Percentiles rank a stretch among this genome's conserved stretches.
phyloP scores from a whole-genome alignment of 2,797 vertebrate genomes.

The Somateria mollissima region DNA sequence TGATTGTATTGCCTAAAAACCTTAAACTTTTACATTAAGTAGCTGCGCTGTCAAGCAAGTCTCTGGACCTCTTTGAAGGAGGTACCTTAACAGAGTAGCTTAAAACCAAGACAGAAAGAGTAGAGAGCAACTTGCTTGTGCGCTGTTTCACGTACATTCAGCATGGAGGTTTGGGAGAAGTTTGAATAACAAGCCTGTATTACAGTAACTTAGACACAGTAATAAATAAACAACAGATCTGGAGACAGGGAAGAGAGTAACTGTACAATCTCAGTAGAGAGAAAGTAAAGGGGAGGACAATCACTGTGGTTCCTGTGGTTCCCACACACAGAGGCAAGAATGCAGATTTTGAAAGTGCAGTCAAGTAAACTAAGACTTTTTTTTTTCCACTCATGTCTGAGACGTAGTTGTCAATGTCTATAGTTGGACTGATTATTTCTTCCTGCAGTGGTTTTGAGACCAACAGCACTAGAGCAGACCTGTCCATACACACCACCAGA shows the following conservation, averaged over 20 bases:
- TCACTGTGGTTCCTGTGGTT: neutral
- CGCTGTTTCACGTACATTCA: neutral
- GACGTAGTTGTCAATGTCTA: neutral
- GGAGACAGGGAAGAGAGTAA: constrained; percentile 11
- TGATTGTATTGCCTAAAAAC: neutral
- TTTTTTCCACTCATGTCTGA: neutral
- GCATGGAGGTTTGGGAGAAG: neutral
- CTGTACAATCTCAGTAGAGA: neutral
- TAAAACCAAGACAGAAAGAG: neutral
- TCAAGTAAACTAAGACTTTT: neutral
- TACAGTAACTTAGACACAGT: neutral
- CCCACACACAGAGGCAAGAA: neutral
- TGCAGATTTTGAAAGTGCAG: neutral
- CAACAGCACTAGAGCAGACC: neutral
- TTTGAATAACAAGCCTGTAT: neutral
- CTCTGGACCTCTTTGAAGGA: neutral
- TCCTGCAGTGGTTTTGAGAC: neutral
- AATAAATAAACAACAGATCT: neutral
- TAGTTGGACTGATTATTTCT: neutral
- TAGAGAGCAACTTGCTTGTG: neutral
- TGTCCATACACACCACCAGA: neutral
- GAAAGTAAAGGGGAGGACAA: neutral
- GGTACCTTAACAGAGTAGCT: neutral
- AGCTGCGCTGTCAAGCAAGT: neutral
- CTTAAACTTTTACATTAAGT: neutral